A percentile compares a stretch with the other conserved stretches of the same genome.
phyloP scores from a whole-genome alignment of 2,888 invertebrate species.

The Macrosoma leucophasiata region DNA sequence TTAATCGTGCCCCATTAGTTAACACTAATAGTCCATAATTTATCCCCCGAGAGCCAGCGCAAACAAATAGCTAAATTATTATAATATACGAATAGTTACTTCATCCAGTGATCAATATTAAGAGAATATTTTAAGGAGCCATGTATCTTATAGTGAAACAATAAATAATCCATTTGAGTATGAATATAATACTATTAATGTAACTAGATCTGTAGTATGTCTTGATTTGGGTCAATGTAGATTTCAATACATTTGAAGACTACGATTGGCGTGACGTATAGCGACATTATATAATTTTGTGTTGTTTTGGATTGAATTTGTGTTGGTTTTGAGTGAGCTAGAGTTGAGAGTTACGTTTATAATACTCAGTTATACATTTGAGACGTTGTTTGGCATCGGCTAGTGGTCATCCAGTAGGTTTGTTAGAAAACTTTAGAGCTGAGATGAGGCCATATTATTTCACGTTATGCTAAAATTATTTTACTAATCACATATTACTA shows the following conservation, averaged over 20 bases:
- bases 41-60: no score
- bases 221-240: slow-evolving; percentile 45
- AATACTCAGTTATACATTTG: slow-evolving; percentile 16
- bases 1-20: no score
- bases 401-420: slow-evolving; percentile 63
- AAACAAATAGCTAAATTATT: no score
- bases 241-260: slow-evolving; percentile 57
- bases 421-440: slow-evolving; percentile 61
- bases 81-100: no score
- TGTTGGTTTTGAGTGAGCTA: no score
- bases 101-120: slow-evolving; percentile 21
- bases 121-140: slow-evolving; percentile 22
- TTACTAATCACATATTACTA: slow-evolving; percentile 15
- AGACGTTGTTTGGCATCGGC: slow-evolving; percentile 15
- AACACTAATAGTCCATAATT: slow-evolving; percentile 3
- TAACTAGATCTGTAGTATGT: slow-evolving; percentile 26
- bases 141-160: slow-evolving; percentile 23
- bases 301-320: slow-evolving; percentile 25
- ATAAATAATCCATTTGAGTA: no score
- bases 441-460: slow-evolving; percentile 54
- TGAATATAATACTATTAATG: no score
- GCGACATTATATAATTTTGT: slow-evolving; percentile 32
- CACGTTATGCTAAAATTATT: slow-evolving; percentile 20
- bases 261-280: slow-evolving; percentile 44
- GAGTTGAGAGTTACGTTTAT: no score